Evolutionary conservation across 2,797 vertebrate genomes (phyloP), one percentile per base, ranked within the genome.

Genomic region (Salmo trutta): DNA sequence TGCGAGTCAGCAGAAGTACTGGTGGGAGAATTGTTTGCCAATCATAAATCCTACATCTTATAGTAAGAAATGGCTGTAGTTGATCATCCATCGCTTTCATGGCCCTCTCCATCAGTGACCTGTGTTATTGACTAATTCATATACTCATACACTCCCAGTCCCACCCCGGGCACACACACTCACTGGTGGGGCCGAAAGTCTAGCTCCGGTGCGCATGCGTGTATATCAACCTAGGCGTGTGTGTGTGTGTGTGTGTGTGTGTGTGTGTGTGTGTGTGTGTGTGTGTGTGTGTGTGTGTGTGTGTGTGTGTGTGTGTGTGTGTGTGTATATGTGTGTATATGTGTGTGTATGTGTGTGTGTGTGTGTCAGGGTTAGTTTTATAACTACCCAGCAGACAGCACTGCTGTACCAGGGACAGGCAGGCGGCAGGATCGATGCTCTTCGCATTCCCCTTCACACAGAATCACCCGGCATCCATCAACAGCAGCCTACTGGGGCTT

Each of bases 1-100:
- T 74, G 62, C 54, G 56, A 31, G 75, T 80, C 78, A 66, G 24
- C 75, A 54, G 84, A 76, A 82, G 67, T 0, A 36, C 68, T n/a
- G 3, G 51, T 66, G 59, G 79, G 53, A 68, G 31, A 74, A 5
- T 27, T 29, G 5, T 17, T 53, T 56, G 76, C 3, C 66, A 76
- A 69, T 12, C 3, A 6, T 69, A 65, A 2, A 19, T 76, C 73
- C 82, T 66, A 83, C 75, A 76, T 80, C 41, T 74, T 86, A 75
- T 66, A 67, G 73, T 27, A 75, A 74, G 73, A 83, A 76, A 19
- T 31, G 1, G 56, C 79, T 81, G 52, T 81, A 88, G 86, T 91
- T 90, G 84, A 81, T 80, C 87, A 79, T 92, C 84, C 80, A 81
- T 92, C 88, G 89, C 82, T 92, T 91, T 91, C 85, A 91, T 81